Conservation (phyloP, 2,888 invertebrate genomes). For the Entomobrya multifasciata region DNA sequence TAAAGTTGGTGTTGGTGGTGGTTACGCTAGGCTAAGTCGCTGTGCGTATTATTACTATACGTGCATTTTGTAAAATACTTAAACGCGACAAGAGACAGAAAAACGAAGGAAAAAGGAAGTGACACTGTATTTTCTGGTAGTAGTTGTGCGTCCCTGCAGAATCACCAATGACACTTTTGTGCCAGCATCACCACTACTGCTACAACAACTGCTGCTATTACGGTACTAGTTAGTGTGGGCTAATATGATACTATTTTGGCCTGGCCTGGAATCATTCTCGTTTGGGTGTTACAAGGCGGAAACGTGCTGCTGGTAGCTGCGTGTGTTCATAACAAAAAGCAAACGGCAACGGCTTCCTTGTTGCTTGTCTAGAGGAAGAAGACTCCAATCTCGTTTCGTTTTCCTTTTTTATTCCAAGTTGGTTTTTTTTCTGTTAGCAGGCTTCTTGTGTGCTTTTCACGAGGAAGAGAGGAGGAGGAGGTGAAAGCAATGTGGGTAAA, state of each 20-base stretch:
- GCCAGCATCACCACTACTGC: neutral
- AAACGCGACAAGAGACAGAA: slow-evolving; percentile 1
- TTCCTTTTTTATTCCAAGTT: neutral
- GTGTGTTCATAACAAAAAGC: neutral
- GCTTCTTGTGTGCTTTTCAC: neutral
- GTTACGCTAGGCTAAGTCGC: neutral
- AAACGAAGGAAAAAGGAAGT: slow-evolving; percentile 51
- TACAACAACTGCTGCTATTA: neutral
- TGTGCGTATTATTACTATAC: slow-evolving; percentile 13
- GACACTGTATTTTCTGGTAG: slow-evolving; percentile 63
- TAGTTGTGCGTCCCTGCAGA: slow-evolving; percentile 48
- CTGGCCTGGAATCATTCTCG: neutral
- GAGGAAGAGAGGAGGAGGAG: neutral
- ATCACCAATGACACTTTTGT: slow-evolving; percentile 59
- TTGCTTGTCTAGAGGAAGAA: too few species aligned
- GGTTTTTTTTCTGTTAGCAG: neutral
- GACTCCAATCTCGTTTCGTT: neutral
- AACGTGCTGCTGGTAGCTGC: neutral
- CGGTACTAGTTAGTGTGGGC: neutral
- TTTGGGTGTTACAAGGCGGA: slow-evolving; percentile 8
- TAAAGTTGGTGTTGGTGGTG: too few species aligned
- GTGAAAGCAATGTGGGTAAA: neutral
- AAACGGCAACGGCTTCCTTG: neutral
- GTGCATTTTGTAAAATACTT: slow-evolving; percentile 22
- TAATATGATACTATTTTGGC: neutral